These are phyloP conservation scores for Argyrosomus regius DNA, from an alignment of 2,797 vertebrate genomes.

Conservation along the genomic window DNA sequence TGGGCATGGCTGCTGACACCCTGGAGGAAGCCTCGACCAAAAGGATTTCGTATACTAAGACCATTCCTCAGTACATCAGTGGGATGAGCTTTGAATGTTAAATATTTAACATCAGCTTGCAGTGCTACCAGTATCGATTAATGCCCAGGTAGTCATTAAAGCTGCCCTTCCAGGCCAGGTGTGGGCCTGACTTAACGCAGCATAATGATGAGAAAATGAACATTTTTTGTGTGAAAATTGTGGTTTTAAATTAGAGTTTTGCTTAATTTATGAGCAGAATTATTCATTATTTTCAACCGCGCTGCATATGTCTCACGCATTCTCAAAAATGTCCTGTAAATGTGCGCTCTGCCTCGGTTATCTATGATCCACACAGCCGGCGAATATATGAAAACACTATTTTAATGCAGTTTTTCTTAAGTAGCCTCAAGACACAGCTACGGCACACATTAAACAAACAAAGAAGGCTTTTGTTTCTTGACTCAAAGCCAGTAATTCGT, in stretches of 20 bases:
- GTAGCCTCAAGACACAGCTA: conserved; percentile 40
- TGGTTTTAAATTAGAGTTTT: conserved; percentile 7
- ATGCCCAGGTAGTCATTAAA: conserved; percentile 51
- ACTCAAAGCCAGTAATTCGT: conserved; percentile 10
- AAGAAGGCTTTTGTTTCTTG: conserved; percentile 10
- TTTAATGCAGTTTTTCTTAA: conserved; percentile 43
- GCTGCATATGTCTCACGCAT: background rate
- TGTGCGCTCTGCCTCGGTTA: background rate
- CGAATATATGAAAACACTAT: conserved; percentile 25
- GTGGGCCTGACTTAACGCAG: conserved; percentile 30
- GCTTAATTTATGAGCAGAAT: conserved; percentile 29
- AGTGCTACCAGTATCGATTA: conserved; percentile 60
- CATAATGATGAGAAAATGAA: conserved; percentile 10
- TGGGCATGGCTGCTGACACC: conserved; percentile 34
- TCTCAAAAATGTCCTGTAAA: conserved; percentile 27
- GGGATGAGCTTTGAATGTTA: conserved; percentile 62
- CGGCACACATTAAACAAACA: conserved; percentile 29
- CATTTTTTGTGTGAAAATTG: conserved; percentile 11
- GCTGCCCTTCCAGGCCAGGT: conserved; percentile 50
- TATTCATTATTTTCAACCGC: conserved; percentile 24
- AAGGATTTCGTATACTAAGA: conserved; percentile 44
- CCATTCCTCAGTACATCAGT: conserved; percentile 47
- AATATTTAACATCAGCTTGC: conserved; percentile 54
- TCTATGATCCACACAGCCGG: conserved; percentile 25
- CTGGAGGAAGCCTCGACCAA: conserved; percentile 45